Base-by-base conservation (phyloP, 2,113 vertebrate genomes). In the Tupaia chinensis region DNA sequence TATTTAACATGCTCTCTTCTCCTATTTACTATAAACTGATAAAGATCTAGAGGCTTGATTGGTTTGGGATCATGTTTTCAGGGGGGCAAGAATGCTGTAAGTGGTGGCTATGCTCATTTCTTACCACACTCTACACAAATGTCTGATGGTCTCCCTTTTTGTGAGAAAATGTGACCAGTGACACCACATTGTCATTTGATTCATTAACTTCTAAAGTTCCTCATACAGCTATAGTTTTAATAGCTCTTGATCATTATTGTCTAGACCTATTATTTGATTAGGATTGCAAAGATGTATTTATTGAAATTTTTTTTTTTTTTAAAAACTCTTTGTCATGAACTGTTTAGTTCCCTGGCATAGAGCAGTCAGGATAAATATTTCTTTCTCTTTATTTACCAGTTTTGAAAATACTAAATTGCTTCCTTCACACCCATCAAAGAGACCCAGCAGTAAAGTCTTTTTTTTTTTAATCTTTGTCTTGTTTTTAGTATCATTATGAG, bases 361-460 rank as follows among this genome's bases (percentile, higher is more conserved):
- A 63, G 32, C 22, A 81, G 20, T 80, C 10, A 44, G n/a, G 22
- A 60, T 86, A 86, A 94, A 25, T 85, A 68, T 69, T 53, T 77
- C 66, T 89, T 80, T 84, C 72, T 60, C 68, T 85, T 85, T 81
- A n/a, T 85, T 82, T 81, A 32, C 53, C 13, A 79, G 25, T 74
- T 92, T 94, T 74, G 34, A 94, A 78, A 93, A 44, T 93, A 94
- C 27, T 25, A 58, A 74, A 93, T 83, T 84, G 34, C 15, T 74
- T 88, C 5, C 56, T 22, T 74, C 90, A 44, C 22, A 72, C 23
- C 60, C 27, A 70, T 87, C 66, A 65, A 56, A 82, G 61, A 17
- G 15, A 15, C 9, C 11, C 9, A 22, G 19, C 25, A 87, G 16
- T 95, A 60, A 93, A 3, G n/a, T 34, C 63, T 76, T 95, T 66